phyloP scores from a whole-genome alignment of 2,113 vertebrate species.

The Vidua chalybeata region DNA sequence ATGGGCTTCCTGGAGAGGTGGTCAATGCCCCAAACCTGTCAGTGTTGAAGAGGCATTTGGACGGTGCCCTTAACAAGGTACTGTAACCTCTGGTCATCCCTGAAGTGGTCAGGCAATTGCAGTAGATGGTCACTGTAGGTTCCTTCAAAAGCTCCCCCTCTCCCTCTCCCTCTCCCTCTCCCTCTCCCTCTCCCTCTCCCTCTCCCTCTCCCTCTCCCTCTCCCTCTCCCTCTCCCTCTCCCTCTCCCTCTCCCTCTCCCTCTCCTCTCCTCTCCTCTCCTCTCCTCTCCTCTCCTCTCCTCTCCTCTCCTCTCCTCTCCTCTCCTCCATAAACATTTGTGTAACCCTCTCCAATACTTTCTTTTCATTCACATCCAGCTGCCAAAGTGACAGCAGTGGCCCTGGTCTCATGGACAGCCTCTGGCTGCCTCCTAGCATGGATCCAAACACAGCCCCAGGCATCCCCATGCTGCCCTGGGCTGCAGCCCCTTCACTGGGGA shows the following conservation, averaged over 20 bases:
- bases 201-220: too few species aligned
- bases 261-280: accelerated
- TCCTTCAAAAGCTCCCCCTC: neutral
- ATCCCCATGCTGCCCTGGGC: neutral
- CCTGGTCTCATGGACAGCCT: neutral
- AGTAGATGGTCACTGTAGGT: neutral
- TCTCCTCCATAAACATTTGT: neutral
- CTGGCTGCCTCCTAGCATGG: accelerated
- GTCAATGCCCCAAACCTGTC: neutral
- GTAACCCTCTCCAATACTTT: neutral
- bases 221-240: neutral
- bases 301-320: too few species aligned
- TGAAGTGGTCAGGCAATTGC: neutral
- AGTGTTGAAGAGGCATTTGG: neutral
- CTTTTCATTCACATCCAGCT: neutral
- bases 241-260: accelerated
- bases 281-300: too few species aligned
- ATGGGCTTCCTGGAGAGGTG: neutral
- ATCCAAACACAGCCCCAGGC: neutral
- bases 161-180: too few species aligned
- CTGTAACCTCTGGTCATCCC: neutral
- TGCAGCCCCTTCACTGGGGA: neutral
- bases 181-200: too few species aligned
- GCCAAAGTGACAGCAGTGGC: neutral
- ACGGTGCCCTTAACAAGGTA: neutral